phyloP scores from a whole-genome alignment of 2,113 vertebrate species.

The Eretmochelys imbricata region DNA sequence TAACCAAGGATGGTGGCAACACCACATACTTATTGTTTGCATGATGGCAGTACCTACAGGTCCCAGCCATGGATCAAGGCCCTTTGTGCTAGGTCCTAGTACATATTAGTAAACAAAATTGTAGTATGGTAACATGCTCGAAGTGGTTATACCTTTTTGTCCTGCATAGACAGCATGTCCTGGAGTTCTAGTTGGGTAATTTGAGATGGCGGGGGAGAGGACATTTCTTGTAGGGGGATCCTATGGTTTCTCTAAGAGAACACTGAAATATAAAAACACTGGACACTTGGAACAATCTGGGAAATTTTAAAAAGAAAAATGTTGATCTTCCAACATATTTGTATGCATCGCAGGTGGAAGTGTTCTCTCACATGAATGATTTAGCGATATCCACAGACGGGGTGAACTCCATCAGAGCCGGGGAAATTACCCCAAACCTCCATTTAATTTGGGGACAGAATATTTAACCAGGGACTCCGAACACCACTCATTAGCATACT shows the following conservation, averaged over 20 bases:
- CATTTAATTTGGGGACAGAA: background rate
- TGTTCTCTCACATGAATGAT: background rate
- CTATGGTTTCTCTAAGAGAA: background rate
- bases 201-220: background rate
- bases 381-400: conserved; percentile 14
- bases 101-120: background rate
- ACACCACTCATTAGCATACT: conserved; percentile 15
- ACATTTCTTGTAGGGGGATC: background rate
- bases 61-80: background rate
- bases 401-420: background rate
- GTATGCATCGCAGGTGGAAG: conserved; percentile 25
- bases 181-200: background rate
- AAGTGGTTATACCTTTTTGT: background rate
- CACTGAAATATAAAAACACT: background rate
- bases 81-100: background rate
- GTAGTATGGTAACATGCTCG: background rate
- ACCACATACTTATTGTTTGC: too few relatives aligned
- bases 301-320: background rate
- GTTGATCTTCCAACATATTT: background rate
- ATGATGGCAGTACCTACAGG: background rate
- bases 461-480: conserved; percentile 4
- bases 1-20: background rate
- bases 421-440: conserved; percentile 1
- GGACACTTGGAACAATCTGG: fast-evolving
- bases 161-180: fast-evolving